Evolutionary conservation across 2,797 vertebrate genomes (phyloP).

Genomic region (Ciconia nigra): DNA sequence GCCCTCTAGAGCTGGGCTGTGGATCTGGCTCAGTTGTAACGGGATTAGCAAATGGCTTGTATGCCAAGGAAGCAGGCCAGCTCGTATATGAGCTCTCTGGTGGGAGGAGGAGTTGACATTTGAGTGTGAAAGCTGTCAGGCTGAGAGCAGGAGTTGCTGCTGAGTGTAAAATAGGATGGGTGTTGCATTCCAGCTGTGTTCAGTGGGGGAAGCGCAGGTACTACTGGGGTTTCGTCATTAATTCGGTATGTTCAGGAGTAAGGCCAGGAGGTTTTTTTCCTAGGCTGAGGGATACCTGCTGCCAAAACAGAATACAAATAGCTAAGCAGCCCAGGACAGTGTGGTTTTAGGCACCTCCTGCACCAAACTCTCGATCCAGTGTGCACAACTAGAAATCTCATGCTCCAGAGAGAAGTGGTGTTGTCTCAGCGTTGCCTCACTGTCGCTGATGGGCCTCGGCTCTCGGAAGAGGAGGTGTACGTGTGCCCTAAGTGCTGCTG

Average conservation of each 20-base stretch:
- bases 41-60: not conserved
- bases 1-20: not conserved
- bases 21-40: rapidly evolving
- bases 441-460: not conserved
- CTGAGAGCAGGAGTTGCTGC: not conserved
- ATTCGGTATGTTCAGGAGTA: not conserved
- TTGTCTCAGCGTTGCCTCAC: not conserved
- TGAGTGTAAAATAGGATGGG: not conserved
- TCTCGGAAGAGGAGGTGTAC: rapidly evolving
- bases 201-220: rapidly evolving
- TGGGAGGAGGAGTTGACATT: not conserved
- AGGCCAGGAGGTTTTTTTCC: not conserved
- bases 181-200: not conserved
- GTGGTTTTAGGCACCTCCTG: not conserved
- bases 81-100: not conserved
- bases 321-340: not conserved
- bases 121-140: not conserved
- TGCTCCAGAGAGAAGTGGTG: not conserved
- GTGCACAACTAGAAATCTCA: not conserved
- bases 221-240: not conserved
- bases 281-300: not conserved
- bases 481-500: not conserved
- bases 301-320: not conserved
- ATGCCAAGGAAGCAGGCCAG: not conserved
- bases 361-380: rapidly evolving